Evolutionary conservation across 2,797 vertebrate genomes (phyloP).

Genomic region (Aeoliscus strigatus): DNA sequence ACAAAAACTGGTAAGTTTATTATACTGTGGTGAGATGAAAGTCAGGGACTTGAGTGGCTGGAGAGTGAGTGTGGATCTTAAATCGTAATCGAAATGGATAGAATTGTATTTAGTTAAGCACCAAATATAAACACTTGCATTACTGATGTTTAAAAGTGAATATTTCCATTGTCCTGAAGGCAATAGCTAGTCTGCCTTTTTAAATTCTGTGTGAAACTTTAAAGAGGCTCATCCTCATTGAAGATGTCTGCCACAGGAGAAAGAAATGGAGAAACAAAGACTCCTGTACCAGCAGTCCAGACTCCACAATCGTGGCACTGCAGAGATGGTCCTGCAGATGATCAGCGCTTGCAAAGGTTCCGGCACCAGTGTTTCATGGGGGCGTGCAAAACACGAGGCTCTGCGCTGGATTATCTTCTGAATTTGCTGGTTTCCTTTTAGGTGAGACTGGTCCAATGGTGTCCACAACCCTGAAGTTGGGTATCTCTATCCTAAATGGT

Average conservation of each 20-base stretch:
- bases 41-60: slow-evolving; percentile 34
- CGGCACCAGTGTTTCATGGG: not conserved
- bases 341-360: slow-evolving; percentile 94
- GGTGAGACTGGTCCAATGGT: slow-evolving; percentile 91
- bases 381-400: not conserved
- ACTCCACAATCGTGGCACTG: slow-evolving; percentile 88
- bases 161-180: too few relatives aligned
- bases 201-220: slow-evolving; percentile 12
- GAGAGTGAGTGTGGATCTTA: slow-evolving; percentile 32
- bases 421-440: slow-evolving; percentile 33
- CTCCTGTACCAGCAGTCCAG: slow-evolving; percentile 90
- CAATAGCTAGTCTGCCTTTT: slow-evolving; percentile 30
- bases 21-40: not conserved
- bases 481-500: slow-evolving; percentile 92
- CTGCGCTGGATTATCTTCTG: not conserved
- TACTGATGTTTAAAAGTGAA: too few relatives aligned
- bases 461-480: slow-evolving; percentile 89
- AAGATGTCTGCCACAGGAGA: slow-evolving; percentile 75
- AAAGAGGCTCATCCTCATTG: slow-evolving; percentile 21
- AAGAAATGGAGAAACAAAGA: slow-evolving; percentile 95
- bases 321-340: slow-evolving; percentile 97
- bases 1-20: slow-evolving; percentile 20
- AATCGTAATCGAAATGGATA: slow-evolving; percentile 32
- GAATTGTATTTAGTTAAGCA: slow-evolving; percentile 16
- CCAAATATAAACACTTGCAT: too few relatives aligned